phyloP scores from a whole-genome alignment of 2,888 invertebrate species.

The Eupeodes latifasciatus region DNA sequence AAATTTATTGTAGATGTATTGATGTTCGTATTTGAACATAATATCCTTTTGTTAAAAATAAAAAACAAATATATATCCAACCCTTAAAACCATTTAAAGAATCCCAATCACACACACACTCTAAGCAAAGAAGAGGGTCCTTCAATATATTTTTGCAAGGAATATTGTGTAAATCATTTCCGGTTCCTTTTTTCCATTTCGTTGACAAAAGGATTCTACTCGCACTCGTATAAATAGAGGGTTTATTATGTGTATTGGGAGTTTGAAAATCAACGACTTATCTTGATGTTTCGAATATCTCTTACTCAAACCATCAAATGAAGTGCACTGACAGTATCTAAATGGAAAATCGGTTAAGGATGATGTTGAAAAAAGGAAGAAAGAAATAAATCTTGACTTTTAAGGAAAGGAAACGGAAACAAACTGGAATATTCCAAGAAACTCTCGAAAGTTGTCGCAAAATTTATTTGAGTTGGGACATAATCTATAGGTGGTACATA shows the following conservation, averaged over 20 bases:
- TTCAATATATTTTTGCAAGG: neutral
- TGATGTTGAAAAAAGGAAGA: neutral
- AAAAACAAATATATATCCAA: neutral
- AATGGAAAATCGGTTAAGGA: slow-evolving; percentile 17
- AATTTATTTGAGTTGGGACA: neutral
- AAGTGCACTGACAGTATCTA: slow-evolving; percentile 27
- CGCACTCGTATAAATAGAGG: neutral
- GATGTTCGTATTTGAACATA: slow-evolving; percentile 18
- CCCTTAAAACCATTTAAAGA: neutral
- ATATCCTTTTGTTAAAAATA: slow-evolving; percentile 4
- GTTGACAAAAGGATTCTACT: slow-evolving; percentile 22
- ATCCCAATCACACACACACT: neutral
- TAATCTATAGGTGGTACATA: neutral
- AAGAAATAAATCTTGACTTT: neutral
- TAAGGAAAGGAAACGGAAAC: neutral
- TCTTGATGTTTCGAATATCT: slow-evolving; percentile 6
- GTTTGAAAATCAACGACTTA: slow-evolving; percentile 6
- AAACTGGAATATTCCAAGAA: neutral
- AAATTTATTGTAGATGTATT: neutral
- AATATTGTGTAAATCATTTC: slow-evolving; percentile 19
- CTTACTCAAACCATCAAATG: neutral
- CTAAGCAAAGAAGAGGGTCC: neutral
- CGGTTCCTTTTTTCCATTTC: neutral
- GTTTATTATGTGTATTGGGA: neutral
- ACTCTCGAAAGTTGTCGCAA: slow-evolving; percentile 17